Percentiles rank a stretch among this genome's conserved stretches.
These are phyloP conservation scores for Chromobotia macracanthus DNA, from an alignment of 2,797 vertebrate species.

Conservation along the genomic window DNA sequence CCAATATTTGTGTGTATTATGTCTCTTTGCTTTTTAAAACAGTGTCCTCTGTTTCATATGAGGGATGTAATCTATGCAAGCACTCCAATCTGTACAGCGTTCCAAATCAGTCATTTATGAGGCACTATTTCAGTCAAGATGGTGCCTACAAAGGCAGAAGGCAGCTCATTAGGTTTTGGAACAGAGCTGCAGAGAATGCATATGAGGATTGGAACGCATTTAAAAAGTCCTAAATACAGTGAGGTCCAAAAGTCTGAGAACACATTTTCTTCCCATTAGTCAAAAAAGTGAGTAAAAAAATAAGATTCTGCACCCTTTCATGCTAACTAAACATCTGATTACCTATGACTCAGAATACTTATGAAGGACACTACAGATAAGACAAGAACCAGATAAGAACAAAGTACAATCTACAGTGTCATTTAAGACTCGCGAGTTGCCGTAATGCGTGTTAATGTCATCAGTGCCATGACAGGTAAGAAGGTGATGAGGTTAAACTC, in stretches of 20 bases:
- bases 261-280: neutral
- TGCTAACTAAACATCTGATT: too few relatives aligned
- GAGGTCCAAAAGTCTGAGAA: neutral
- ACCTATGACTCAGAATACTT: too few relatives aligned
- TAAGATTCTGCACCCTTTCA: too few relatives aligned
- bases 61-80: neutral
- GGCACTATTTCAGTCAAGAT: neutral
- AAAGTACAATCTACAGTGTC: neutral
- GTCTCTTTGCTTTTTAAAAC: neutral
- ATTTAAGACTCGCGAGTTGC: neutral
- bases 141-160: neutral
- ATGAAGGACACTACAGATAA: too few relatives aligned
- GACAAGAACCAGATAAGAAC: too few relatives aligned
- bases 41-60: neutral
- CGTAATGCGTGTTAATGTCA: neutral
- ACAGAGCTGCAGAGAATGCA: neutral
- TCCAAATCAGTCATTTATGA: neutral
- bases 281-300: too few relatives aligned
- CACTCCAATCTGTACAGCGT: neutral
- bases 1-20: neutral
- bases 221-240: neutral
- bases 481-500: slow-evolving; percentile 23
- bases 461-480: neutral
- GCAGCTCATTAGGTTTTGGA: neutral
- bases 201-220: neutral